These are phyloP conservation scores for Leucophenga montana DNA, from an alignment of 2,888 invertebrate species.

Conservation along the genomic window DNA sequence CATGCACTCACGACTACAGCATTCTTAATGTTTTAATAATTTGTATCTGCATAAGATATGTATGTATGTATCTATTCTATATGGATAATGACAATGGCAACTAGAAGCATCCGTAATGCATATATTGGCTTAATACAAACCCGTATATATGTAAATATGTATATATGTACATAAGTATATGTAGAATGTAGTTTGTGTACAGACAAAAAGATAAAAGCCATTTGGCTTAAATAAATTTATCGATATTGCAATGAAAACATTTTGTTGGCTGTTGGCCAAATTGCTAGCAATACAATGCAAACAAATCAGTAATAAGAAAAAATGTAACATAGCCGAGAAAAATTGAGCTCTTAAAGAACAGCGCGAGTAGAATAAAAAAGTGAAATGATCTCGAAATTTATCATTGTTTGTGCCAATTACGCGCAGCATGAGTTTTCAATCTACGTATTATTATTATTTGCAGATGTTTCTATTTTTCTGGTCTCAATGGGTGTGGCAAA, in stretches of 20 bases:
- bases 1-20: no score
- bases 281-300: constrained; percentile 53
- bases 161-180: not conserved
- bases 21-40: not conserved
- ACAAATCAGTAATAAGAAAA: constrained; percentile 31
- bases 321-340: not conserved
- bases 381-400: constrained; percentile 26
- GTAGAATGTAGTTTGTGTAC: no score
- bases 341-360: constrained; percentile 1
- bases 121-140: not conserved
- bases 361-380: constrained; percentile 39
- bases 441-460: not conserved
- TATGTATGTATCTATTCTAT: not conserved
- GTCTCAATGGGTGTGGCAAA: constrained; percentile 23
- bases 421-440: not conserved
- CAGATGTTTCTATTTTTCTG: not conserved
- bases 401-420: constrained; percentile 30
- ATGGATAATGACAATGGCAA: not conserved
- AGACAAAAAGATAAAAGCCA: constrained; percentile 28
- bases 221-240: constrained; percentile 57
- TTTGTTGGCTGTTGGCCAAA: constrained; percentile 55
- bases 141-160: no score
- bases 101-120: no score
- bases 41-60: not conserved
- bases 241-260: constrained; percentile 56